Evolutionary conservation across 2,888 invertebrate genomes (phyloP).

Genomic region (Morpho achilles): DNA sequence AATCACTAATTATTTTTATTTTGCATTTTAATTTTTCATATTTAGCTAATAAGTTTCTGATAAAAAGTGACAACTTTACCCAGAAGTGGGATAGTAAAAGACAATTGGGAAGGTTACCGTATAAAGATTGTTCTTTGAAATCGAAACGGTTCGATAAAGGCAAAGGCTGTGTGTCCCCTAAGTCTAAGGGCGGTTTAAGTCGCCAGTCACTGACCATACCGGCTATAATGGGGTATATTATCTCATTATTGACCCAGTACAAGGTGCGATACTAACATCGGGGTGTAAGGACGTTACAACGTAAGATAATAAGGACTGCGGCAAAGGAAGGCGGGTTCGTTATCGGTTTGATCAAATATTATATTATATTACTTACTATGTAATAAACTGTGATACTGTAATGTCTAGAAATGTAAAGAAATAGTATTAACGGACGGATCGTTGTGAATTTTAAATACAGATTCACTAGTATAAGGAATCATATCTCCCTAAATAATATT

Average conservation of each 20-base stretch:
- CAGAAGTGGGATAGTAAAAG: no score
- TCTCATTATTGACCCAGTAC: slow-evolving; percentile 66
- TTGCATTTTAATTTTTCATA: no score
- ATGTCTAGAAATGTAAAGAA: no score
- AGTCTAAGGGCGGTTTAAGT: slow-evolving; percentile 59
- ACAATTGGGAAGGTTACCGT: no score
- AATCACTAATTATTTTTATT: no score
- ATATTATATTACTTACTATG: slow-evolving; percentile 6
- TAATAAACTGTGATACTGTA: not conserved
- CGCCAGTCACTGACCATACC: slow-evolving; percentile 63
- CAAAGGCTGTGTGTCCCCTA: slow-evolving; percentile 41
- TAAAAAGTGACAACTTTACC: no score
- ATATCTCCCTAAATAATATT: no score
- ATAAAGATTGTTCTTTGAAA: no score
- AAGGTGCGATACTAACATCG: slow-evolving; percentile 58
- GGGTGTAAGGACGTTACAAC: slow-evolving; percentile 26
- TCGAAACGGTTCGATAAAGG: slow-evolving; percentile 10
- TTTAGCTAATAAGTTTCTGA: no score
- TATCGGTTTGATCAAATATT: slow-evolving; percentile 12
- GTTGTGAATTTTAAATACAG: no score
- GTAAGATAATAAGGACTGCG: slow-evolving; percentile 13
- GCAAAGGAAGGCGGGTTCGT: slow-evolving; percentile 8
- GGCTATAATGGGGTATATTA: slow-evolving; percentile 60
- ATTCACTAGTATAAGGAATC: no score
- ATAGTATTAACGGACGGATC: no score